phyloP scores from a whole-genome alignment of 2,797 vertebrate genomes.

The Phataginus tricuspis region DNA sequence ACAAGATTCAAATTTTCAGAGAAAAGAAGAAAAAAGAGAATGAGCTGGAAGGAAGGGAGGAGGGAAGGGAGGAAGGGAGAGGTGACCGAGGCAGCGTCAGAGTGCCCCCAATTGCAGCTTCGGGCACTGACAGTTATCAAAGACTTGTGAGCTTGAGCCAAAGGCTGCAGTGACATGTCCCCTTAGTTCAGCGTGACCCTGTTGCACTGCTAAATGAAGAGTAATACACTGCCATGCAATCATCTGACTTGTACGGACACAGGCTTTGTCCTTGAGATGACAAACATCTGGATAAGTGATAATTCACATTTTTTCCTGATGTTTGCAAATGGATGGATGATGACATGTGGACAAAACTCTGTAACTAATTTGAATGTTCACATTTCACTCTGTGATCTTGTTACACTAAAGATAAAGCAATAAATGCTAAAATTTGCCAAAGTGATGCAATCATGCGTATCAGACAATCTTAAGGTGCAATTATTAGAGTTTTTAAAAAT shows the following conservation, averaged over 20 bases:
- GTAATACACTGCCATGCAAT: background rate
- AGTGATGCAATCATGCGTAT: constrained; percentile 53
- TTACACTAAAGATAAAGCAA: constrained; percentile 64
- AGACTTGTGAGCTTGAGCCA: background rate
- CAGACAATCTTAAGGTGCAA: constrained; percentile 68
- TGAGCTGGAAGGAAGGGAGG: background rate
- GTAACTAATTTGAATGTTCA: background rate
- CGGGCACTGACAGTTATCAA: background rate
- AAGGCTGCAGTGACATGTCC: background rate
- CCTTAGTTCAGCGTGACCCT: background rate
- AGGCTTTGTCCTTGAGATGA: background rate
- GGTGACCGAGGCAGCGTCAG: background rate
- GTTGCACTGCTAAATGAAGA: background rate
- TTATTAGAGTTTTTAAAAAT: constrained; percentile 7
- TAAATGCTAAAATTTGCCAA: constrained; percentile 58
- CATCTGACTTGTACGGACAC: background rate
- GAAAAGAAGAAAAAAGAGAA: background rate
- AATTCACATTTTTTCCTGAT: constrained; percentile 61
- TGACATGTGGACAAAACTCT: constrained; percentile 58
- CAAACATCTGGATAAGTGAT: constrained; percentile 27
- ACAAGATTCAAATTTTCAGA: background rate
- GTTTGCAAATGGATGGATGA: constrained; percentile 67
- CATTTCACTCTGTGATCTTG: constrained; percentile 42
- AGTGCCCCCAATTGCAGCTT: background rate
- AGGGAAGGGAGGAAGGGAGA: background rate